Conservation (phyloP, 2,797 vertebrate genomes). For the Danio aesculapii region DNA sequence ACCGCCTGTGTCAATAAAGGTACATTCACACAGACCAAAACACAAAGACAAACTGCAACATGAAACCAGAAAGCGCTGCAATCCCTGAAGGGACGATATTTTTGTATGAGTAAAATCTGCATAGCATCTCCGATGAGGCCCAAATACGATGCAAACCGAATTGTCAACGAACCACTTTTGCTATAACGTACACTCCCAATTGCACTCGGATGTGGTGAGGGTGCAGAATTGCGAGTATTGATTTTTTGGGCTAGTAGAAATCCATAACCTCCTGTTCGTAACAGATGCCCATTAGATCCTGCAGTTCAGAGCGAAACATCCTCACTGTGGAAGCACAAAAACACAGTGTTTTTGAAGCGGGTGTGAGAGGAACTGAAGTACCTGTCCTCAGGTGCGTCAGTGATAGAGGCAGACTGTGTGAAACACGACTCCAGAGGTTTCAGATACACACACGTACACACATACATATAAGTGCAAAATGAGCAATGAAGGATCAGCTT, state of each 20-base stretch:
- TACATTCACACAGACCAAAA: slow-evolving; percentile 37
- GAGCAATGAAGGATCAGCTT: slow-evolving; percentile 41
- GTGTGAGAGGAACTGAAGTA: slow-evolving; percentile 33
- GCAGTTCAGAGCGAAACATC: slow-evolving; percentile 28
- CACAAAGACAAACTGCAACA: slow-evolving; percentile 25
- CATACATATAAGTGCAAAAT: slow-evolving; percentile 9
- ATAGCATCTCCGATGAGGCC: background rate
- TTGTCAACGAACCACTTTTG: slow-evolving; percentile 22
- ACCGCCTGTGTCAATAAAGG: slow-evolving; percentile 50
- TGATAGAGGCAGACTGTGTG: slow-evolving; percentile 14
- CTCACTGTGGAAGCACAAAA: background rate
- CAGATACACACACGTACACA: background rate
- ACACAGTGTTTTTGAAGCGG: slow-evolving; percentile 1
- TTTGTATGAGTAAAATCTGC: slow-evolving; percentile 21
- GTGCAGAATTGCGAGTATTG: slow-evolving; percentile 6
- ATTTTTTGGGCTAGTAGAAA: slow-evolving; percentile 37
- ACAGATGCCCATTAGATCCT: slow-evolving; percentile 35
- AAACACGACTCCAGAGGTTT: slow-evolving; percentile 36
- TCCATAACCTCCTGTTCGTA: slow-evolving; percentile 40
- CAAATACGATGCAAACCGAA: slow-evolving; percentile 22
- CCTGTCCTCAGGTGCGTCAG: slow-evolving; percentile 43
- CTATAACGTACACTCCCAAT: background rate
- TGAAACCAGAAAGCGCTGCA: slow-evolving; percentile 4
- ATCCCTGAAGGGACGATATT: slow-evolving; percentile 9
- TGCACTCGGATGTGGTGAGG: slow-evolving; percentile 8